Conservation (phyloP, 2,888 invertebrate genomes). For the Teleiodes luculella region DNA sequence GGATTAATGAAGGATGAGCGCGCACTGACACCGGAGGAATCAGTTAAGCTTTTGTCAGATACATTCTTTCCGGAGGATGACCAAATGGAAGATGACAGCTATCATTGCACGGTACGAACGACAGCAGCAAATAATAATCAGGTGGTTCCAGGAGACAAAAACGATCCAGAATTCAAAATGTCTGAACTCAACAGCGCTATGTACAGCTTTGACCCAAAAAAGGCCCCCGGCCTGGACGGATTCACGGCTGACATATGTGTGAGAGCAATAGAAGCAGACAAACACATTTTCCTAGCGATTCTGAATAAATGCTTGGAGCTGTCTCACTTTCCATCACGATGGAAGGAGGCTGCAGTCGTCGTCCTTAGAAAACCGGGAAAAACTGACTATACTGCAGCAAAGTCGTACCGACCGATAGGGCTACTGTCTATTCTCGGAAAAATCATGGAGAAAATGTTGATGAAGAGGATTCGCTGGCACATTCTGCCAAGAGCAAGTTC, state of each 20-base stretch:
- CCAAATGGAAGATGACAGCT: neutral
- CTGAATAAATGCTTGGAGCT: no score
- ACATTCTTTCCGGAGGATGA: neutral
- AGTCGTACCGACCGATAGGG: no score
- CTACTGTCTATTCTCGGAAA: no score
- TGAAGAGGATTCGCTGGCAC: no score
- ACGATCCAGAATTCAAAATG: slow-evolving; percentile 23
- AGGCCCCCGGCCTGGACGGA: neutral
- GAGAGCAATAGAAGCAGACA: no score
- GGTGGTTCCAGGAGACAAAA: neutral
- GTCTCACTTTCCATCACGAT: no score
- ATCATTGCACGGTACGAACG: neutral
- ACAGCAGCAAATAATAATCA: neutral
- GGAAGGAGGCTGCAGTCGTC: no score
- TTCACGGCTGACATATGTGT: neutral
- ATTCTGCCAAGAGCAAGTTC: no score
- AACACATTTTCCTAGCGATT: neutral
- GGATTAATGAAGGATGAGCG: neutral
- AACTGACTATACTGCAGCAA: neutral
- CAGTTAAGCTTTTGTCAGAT: neutral
- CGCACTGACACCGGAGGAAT: neutral
- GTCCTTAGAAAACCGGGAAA: neutral
- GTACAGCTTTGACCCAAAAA: no score
- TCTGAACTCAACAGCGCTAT: neutral
- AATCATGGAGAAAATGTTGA: no score